Evolutionary conservation across 2,797 vertebrate genomes (phyloP), one percentile per base, ranked within the genome.

Genomic region (Huso huso): DNA sequence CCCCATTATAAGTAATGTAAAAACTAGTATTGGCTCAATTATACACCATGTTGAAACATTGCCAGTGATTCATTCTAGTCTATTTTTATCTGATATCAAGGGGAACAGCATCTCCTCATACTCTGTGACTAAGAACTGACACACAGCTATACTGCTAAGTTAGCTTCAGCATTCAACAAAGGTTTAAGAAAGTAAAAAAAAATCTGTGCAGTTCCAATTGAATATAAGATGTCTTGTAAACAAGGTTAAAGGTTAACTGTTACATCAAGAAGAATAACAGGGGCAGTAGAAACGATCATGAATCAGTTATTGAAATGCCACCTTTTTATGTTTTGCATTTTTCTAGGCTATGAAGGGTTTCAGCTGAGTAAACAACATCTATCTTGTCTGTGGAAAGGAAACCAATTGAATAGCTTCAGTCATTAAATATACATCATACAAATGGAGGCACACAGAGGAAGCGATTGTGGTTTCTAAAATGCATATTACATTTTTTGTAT

Each of bases 271-370:
- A 70, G 74, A 72, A 74, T 76, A 68, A 72, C 85, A 84, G 86
- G 85, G 81, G 76, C 85, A 73, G 79, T 68, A 72, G 77, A 79
- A 81, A 87, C 83, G 77, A 75, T 79, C 77, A 81, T 73, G 74
- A 81, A 83, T 85, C 84, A 87, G 86, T 88, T 85, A 86, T 73
- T 78, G 71, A 79, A 87, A 83, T 85, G 86, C 81, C 81, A 80
- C 76, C 77, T 86, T 83, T 76, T 84, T 78, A 79, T 18, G 18
- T 18, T 18, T 82, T 71, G 74, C 77, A 80, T 74, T 69, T 80
- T 83, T 84, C 37, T 37, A 37, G 37, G 5, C 65, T 83, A 83
- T 84, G 80, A 81, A 83, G 81, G 80, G 78, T 75, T 80, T 79
- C 81, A 79, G 75, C 73, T 77, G 76, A 81, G 83, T 85, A 88